Conservation (phyloP, 37 sponge, comb jelly and placozoan genomes). For the Lycopodina hypogea region DNA sequence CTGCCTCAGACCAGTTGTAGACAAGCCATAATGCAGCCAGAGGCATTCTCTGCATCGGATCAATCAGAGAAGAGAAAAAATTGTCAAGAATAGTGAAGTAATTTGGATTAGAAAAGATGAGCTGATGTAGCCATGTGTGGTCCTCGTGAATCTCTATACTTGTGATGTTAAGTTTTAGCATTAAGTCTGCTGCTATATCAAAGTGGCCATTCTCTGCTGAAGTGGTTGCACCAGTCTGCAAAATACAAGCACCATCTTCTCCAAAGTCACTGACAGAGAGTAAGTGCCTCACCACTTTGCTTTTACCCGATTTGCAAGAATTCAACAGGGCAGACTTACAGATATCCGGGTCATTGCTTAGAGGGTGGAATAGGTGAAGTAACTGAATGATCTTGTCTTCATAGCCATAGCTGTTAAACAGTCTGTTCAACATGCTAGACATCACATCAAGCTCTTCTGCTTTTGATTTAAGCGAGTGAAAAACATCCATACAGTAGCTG, state of each 20-base stretch:
- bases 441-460: background rate
- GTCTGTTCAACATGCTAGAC: background rate
- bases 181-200: background rate
- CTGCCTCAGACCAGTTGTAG: constrained; percentile 32
- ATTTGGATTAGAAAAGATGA: background rate
- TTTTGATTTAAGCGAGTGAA: background rate
- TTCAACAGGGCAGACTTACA: background rate
- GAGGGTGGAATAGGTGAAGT: background rate
- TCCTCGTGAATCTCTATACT: too few species aligned
- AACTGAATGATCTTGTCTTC: constrained; percentile 1
- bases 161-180: background rate
- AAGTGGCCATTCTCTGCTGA: constrained; percentile 1
- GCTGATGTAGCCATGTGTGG: background rate
- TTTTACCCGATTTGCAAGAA: background rate
- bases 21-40: constrained; percentile 25
- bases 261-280: background rate
- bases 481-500: background rate
- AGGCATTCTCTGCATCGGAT: background rate
- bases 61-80: constrained; percentile 18
- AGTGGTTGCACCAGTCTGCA: background rate
- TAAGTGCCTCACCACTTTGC: background rate
- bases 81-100: constrained; percentile 5
- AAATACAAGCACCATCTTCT: background rate
- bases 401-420: background rate
- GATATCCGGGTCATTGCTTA: background rate